These are phyloP conservation scores for Varanus komodoensis DNA, from an alignment of 2,113 vertebrate species.

Conservation along the genomic window DNA sequence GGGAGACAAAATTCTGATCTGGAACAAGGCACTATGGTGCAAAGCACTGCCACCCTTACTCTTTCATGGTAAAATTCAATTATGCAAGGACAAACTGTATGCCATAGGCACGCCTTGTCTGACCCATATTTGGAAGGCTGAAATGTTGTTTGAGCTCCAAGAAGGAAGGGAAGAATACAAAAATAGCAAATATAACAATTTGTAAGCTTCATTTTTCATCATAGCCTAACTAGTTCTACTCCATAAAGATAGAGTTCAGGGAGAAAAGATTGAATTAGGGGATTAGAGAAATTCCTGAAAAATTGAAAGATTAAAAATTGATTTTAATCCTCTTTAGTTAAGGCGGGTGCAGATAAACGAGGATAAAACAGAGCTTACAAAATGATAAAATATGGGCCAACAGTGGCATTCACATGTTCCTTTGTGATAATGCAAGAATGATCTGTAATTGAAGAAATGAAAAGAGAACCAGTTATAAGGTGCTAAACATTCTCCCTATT, in stretches of 20 bases:
- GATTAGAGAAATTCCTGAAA: neutral
- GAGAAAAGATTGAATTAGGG: neutral
- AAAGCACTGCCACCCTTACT: too few species aligned
- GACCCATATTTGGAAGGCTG: neutral
- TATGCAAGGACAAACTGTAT: too few species aligned
- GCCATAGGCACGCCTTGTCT: too few species aligned
- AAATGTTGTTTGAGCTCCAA: neutral
- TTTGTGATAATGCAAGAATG: conserved; percentile 5
- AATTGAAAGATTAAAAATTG: neutral
- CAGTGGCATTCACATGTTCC: neutral
- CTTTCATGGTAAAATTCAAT: too few species aligned
- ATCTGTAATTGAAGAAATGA: neutral
- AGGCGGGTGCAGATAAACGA: neutral
- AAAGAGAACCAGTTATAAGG: neutral
- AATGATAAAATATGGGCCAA: neutral
- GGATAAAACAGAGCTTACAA: neutral
- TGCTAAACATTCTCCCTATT: neutral
- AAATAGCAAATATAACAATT: neutral
- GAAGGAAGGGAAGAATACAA: neutral
- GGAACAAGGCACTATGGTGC: too few species aligned
- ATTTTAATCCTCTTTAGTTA: conserved; percentile 24
- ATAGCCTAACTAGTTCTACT: neutral
- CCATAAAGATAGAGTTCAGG: neutral
- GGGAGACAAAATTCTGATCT: too few species aligned
- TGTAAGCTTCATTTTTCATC: neutral